phyloP scores from a whole-genome alignment of 2,797 vertebrate species.

The Hypotaenidia okinawae region DNA sequence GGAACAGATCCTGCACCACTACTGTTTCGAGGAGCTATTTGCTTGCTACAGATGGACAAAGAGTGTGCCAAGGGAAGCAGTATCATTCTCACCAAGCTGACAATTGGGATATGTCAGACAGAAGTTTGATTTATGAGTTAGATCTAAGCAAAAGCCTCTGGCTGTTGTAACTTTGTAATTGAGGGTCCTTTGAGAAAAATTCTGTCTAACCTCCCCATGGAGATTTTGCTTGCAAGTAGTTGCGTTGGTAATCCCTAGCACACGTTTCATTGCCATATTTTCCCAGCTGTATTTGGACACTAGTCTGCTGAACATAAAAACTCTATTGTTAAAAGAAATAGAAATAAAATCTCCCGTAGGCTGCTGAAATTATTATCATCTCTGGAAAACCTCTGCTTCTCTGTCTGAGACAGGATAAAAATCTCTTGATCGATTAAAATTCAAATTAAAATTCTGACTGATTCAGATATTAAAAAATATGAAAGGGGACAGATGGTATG shows the following conservation, averaged over 20 bases:
- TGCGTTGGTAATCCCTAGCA: neutral
- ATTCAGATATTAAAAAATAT: slow-evolving; percentile 3
- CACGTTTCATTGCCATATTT: neutral
- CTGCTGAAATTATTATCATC: neutral
- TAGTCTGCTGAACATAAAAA: neutral
- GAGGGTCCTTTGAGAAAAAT: slow-evolving; percentile 2
- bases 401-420: neutral
- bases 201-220: neutral
- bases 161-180: neutral
- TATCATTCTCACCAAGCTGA: neutral
- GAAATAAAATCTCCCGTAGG: neutral
- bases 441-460: slow-evolving; percentile 4
- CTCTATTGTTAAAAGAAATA: neutral
- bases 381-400: neutral
- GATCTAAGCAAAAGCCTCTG: neutral
- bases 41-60: neutral
- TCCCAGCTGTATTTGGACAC: neutral
- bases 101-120: neutral
- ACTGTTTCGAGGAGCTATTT: neutral
- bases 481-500: neutral
- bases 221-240: neutral
- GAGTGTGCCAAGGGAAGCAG: neutral
- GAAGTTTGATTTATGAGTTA: neutral
- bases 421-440: neutral
- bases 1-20: neutral